phyloP scores from a whole-genome alignment of 2,113 vertebrate species.

The Neodon shergylaensis region DNA sequence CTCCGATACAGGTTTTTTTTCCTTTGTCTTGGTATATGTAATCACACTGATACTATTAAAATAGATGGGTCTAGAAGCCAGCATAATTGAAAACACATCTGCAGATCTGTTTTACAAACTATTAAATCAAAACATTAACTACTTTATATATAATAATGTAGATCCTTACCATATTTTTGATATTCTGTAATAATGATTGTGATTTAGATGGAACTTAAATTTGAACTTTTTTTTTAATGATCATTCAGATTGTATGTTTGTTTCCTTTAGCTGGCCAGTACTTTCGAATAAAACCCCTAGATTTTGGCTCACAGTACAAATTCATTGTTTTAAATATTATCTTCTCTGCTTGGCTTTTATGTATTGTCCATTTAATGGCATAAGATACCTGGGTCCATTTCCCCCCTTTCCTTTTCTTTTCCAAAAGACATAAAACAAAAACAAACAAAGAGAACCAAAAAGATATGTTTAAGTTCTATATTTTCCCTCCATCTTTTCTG shows the following conservation, averaged over 20 bases:
- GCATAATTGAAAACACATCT: constrained; percentile 88
- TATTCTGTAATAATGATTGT: constrained; percentile 85
- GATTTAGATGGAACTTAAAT: constrained; percentile 85
- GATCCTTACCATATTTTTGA: constrained; percentile 87
- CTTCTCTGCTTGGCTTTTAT: constrained; percentile 84
- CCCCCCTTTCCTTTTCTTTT: constrained; percentile 60
- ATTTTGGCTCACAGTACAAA: constrained; percentile 89
- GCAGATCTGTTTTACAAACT: constrained; percentile 87
- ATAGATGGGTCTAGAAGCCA: constrained; percentile 87
- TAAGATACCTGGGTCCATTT: constrained; percentile 84
- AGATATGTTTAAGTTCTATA: constrained; percentile 58
- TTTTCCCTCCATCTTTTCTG: not conserved
- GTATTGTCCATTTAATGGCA: constrained; percentile 84
- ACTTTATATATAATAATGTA: constrained; percentile 87
- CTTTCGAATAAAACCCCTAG: constrained; percentile 85
- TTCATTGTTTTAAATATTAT: constrained; percentile 84
- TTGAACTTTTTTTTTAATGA: constrained; percentile 82
- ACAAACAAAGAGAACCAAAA: constrained; percentile 53
- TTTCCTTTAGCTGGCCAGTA: constrained; percentile 88
- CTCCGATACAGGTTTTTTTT: constrained; percentile 82
- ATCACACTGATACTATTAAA: constrained; percentile 85
- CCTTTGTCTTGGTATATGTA: constrained; percentile 84
- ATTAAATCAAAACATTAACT: constrained; percentile 85
- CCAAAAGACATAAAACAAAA: not conserved
- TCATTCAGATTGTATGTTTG: constrained; percentile 80